These are phyloP conservation scores for Calliopum simillimum DNA, from an alignment of 2,888 invertebrate genomes.

Conservation along the genomic window DNA sequence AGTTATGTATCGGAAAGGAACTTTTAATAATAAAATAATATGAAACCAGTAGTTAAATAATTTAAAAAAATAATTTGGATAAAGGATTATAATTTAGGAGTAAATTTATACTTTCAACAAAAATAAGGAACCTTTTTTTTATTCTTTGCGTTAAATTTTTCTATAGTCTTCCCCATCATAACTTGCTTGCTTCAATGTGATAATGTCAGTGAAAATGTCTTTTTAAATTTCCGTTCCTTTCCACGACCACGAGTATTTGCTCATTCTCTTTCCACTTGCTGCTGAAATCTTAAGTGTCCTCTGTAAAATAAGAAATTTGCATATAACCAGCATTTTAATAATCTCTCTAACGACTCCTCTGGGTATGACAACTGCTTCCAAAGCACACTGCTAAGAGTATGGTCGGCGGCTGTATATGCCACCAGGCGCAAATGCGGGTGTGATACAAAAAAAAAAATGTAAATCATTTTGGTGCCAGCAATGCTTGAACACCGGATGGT, in stretches of 20 bases:
- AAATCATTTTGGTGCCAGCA: slow-evolving; percentile 34
- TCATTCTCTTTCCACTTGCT: not conserved
- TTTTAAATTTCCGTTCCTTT: slow-evolving; percentile 43
- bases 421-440: slow-evolving; percentile 17
- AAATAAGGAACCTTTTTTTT: no score
- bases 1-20: no score
- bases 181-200: slow-evolving; percentile 31
- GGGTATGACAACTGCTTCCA: slow-evolving; percentile 26
- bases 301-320: slow-evolving; percentile 39
- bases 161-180: no score
- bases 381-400: not conserved
- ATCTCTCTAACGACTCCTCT: slow-evolving; percentile 43
- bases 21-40: no score
- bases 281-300: slow-evolving; percentile 6
- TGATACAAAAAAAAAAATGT: slow-evolving; percentile 37
- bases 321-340: slow-evolving; percentile 45
- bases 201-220: slow-evolving; percentile 46
- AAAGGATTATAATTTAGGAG: no score
- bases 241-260: not conserved
- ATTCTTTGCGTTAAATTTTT: no score
- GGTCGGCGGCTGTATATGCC: not conserved
- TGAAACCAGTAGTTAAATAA: no score
- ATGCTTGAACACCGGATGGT: slow-evolving; percentile 22
- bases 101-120: no score
- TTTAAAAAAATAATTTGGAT: no score